A percentile compares a stretch with the other conserved stretches of the same genome.
Evolutionary conservation across 2,888 invertebrate genomes (phyloP).

Genomic region (Pteria penguin): DNA sequence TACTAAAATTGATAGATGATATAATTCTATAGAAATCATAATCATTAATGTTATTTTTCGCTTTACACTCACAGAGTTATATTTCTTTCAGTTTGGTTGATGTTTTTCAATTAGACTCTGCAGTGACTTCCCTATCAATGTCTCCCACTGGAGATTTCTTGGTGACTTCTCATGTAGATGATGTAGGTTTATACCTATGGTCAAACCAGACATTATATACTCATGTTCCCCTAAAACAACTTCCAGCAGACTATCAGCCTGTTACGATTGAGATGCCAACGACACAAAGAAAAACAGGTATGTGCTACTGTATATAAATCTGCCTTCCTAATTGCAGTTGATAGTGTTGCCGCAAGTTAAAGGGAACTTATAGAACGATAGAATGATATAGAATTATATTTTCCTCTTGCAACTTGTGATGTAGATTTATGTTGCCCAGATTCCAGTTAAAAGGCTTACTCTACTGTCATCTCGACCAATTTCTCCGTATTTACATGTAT

Average conservation of each 20-base stretch:
- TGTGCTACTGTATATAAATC: too few species aligned
- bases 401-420: too few species aligned
- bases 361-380: too few species aligned
- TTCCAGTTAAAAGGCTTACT: too few species aligned
- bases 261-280: conserved; percentile 72
- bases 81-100: conserved; percentile 81
- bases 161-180: conserved; percentile 92
- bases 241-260: conserved; percentile 81
- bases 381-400: too few species aligned
- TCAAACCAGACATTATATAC: conserved; percentile 92
- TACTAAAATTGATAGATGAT: too few species aligned
- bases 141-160: conserved; percentile 95
- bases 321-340: too few species aligned
- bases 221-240: conserved; percentile 85
- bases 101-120: conserved; percentile 85
- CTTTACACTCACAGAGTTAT: background rate
- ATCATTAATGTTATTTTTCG: background rate
- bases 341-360: too few species aligned
- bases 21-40: too few species aligned
- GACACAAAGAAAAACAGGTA: conserved; percentile 61
- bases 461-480: too few species aligned
- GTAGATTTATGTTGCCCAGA: too few species aligned
- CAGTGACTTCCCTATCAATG: conserved; percentile 92
- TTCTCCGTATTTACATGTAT: too few species aligned
- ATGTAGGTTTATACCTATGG: conserved; percentile 96